A percentile compares a stretch with the other conserved stretches of the same genome.
Conservation (phyloP, 2,797 vertebrate species). For the Gallinago stenura region DNA sequence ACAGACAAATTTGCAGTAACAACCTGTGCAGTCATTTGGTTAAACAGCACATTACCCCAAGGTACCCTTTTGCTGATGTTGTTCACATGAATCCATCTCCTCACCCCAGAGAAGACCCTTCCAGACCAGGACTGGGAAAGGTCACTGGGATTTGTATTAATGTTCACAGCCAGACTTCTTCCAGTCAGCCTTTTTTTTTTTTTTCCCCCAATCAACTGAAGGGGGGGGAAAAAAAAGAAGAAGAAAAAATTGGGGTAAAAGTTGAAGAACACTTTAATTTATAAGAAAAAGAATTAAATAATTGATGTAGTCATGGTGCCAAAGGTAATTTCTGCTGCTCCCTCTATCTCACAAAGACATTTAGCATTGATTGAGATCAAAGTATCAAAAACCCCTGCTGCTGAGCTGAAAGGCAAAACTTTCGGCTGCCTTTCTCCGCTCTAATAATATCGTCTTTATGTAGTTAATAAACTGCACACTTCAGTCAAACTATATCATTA, state of each 20-base stretch:
- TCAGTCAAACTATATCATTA: constrained; percentile 89
- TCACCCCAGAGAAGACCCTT: not conserved
- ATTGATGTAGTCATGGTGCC: constrained; percentile 83
- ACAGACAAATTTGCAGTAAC: not conserved
- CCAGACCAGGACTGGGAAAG: constrained; percentile 15
- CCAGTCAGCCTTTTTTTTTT: constrained; percentile 31
- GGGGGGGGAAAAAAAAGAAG: not conserved
- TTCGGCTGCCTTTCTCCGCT: constrained; percentile 84
- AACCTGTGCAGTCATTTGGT: not conserved
- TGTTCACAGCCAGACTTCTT: constrained; percentile 59
- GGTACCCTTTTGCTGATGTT: not conserved
- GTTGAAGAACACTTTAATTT: constrained; percentile 84
- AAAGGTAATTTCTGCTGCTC: constrained; percentile 84
- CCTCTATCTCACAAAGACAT: constrained; percentile 87
- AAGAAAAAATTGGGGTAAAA: constrained; percentile 72
- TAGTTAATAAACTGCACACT: constrained; percentile 91
- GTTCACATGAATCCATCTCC: not conserved
- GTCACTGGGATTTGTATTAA: constrained; percentile 54
- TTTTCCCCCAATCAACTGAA: not conserved
- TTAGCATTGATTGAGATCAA: constrained; percentile 93
- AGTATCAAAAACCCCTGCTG: constrained; percentile 86
- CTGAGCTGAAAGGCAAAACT: constrained; percentile 87
- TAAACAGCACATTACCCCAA: not conserved
- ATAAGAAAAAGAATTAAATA: constrained; percentile 84
- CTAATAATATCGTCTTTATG: constrained; percentile 92